Evolutionary conservation across 2,888 invertebrate species (phyloP), one percentile per base, ranked within the genome.

Genomic region (Amitus sp.): DNA sequence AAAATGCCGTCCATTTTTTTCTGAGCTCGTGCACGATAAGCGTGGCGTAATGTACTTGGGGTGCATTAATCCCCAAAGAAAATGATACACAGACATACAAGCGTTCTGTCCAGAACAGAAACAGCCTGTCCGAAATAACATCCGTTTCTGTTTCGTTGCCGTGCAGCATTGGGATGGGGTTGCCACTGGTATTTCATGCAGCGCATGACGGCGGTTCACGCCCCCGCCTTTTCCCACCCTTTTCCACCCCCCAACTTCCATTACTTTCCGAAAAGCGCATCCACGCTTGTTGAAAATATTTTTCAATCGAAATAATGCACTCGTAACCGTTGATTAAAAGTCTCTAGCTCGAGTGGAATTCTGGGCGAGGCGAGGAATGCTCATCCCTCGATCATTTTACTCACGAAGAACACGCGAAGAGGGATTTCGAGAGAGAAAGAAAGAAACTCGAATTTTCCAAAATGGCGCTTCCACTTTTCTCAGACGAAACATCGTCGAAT

Each of bases 171-270:
- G 67, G 68, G 62, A 67, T 58, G 64, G 62, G 67, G 59, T 65
- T 65, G n/a, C n/a, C n/a, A n/a, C n/a, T n/a, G 62, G 48, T 48
- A 62, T 69, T 63, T 74, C n/a, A n/a, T n/a, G n/a, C n/a, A n/a
- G 75, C 74, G 75, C 75, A 75, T 75, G 74, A 67, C 73, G 56
- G 53, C 47, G 61, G 65, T 72, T 70, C 69, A 72, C 70, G 73
- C 74, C 73, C n/a, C n/a, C n/a, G n/a, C n/a, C n/a, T n/a, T n/a
- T n/a, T n/a, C n/a, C n/a, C n/a, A n/a, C n/a, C n/a, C 73, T 71
- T 67, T 69, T 67, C 62, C 62, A 59, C 57, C 55, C 64, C 68
- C 65, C 60, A 70, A 70, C 73, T 74, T 73, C n/a, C n/a, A 73
- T 77, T 73, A 74, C 75, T 77, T 77, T 73, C 72, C 68, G 72